Evolutionary conservation across 2,113 vertebrate genomes (phyloP), one percentile per base, ranked within the genome.

Genomic region (Dipodomys stephensi): DNA sequence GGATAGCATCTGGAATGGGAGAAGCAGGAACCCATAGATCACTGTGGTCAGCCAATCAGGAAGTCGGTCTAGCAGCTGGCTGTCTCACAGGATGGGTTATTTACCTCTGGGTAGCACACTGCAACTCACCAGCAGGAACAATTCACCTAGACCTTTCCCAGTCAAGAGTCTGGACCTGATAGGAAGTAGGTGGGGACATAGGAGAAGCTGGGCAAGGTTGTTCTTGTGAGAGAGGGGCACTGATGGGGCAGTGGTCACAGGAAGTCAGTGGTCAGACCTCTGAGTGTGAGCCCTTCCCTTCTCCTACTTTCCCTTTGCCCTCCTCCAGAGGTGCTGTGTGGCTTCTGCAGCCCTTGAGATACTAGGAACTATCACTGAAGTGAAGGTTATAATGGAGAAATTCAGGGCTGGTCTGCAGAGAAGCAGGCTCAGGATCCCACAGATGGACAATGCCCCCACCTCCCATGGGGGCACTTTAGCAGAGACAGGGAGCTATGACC

Each of bases 1-100:
- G 28, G 11, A 94, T 76, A 53, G 22, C 12, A 22, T 71, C 4
- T 0, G 6, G 25, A 78, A 4, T 0, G 89, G 28, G 11, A 94
- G 80, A 53, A 95, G 82, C 68, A 93, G 74, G 27, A 92, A 35
- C 3, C 82, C 78, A 46, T 12, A 87, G 68, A 32, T 10, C 57
- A 86, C 0, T 0, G 28, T 2, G 15, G 60, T 49, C 32, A 77
- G 35, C 19, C 9, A 15, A 2, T 13, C 28, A 28, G 25, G 15
- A 69, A 23, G 25, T 15, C 12, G 23, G 23, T 69, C 23, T 23
- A n/a, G 3, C 74, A 30, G 30, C 76, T 44, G 13, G 44, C 67
- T 6, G 28, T 18, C 44, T 79, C 18, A 9, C 73, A 46, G 28
- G 20, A 12, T n/a, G 10, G 23, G 11, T 11, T 35, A 20, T 78